phyloP scores from a whole-genome alignment of 2,888 invertebrate species.

The Ichneumon xanthorius region DNA sequence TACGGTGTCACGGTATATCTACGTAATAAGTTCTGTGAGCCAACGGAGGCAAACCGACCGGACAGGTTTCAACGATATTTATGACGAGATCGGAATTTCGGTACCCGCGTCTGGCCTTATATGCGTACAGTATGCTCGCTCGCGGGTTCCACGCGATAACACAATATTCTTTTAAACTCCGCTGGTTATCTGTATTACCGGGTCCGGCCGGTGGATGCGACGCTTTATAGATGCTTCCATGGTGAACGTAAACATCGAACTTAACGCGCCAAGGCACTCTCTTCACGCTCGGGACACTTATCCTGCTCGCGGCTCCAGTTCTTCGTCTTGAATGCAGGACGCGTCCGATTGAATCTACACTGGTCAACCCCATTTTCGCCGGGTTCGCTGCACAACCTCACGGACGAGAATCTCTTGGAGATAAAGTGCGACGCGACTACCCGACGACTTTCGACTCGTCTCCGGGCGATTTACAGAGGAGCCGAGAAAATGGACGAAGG shows the following conservation, averaged over 20 bases:
- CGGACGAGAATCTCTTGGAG: constrained; percentile 41
- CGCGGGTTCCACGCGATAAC: constrained; percentile 74
- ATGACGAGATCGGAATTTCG: constrained; percentile 61
- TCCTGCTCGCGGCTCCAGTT: constrained; percentile 31
- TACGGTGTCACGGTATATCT: constrained; percentile 37
- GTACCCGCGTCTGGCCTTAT: constrained; percentile 20
- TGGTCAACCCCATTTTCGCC: constrained; percentile 46
- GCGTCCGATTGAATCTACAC: constrained; percentile 49
- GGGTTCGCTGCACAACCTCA: neutral
- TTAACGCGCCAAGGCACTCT: constrained; percentile 79
- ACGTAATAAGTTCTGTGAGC: constrained; percentile 55
- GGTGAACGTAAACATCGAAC: constrained; percentile 74
- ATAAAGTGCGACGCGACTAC: constrained; percentile 31
- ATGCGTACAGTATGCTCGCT: constrained; percentile 25
- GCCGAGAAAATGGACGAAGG: constrained; percentile 73
- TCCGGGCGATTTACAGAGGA: constrained; percentile 32
- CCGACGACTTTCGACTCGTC: neutral
- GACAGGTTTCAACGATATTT: constrained; percentile 62
- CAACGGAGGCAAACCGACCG: constrained; percentile 51
- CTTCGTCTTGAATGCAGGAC: constrained; percentile 53
- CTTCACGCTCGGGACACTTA: constrained; percentile 60
- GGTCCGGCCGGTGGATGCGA: constrained; percentile 69
- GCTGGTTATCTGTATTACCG: constrained; percentile 78
- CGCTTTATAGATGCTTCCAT: constrained; percentile 68
- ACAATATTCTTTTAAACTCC: constrained; percentile 75